These are phyloP conservation scores for Ditylenchus weischeri DNA, from an alignment of 2,888 invertebrate species.

Conservation along the genomic window DNA sequence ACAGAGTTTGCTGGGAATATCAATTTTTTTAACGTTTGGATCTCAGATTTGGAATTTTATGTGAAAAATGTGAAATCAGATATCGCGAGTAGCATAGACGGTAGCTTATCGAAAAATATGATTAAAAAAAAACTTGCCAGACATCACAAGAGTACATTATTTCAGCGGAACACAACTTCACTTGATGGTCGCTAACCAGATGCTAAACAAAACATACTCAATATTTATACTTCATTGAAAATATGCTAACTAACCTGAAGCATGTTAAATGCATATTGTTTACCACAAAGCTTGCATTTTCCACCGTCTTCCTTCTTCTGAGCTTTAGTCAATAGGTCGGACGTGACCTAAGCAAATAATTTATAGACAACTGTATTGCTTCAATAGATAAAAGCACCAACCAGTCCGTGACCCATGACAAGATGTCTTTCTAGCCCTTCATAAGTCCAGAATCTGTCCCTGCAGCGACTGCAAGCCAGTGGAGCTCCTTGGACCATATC, in stretches of 20 bases:
- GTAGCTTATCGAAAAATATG: conserved; percentile 37
- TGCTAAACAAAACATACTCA: conserved; percentile 29
- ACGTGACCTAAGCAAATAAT: conserved; percentile 69
- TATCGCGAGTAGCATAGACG: too few relatives aligned
- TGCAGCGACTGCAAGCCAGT: conserved; percentile 53
- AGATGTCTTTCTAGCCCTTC: conserved; percentile 91
- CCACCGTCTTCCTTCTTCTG: conserved; percentile 91
- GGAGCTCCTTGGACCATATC: conserved; percentile 55
- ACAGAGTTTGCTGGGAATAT: too few relatives aligned
- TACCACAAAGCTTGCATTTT: conserved; percentile 87
- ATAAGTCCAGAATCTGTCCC: conserved; percentile 79
- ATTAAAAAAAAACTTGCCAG: conserved; percentile 28
- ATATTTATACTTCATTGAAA: too few relatives aligned
- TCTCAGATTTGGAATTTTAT: too few relatives aligned
- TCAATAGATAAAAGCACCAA: too few relatives aligned
- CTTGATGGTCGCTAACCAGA: conserved; percentile 54
- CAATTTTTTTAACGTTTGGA: too few relatives aligned
- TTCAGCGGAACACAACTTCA: conserved; percentile 56
- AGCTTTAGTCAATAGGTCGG: conserved; percentile 90
- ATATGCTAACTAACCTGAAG: conserved; percentile 34
- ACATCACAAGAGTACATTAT: conserved; percentile 54
- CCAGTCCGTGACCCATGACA: conserved; percentile 82
- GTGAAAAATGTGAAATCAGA: too few relatives aligned
- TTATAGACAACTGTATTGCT: too few relatives aligned
- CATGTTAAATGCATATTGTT: conserved; percentile 62